A percentile compares a stretch with the other conserved stretches of the same genome.
These are phyloP conservation scores for Psittacara wagleri DNA, from an alignment of 2,113 vertebrate genomes.

Conservation along the genomic window DNA sequence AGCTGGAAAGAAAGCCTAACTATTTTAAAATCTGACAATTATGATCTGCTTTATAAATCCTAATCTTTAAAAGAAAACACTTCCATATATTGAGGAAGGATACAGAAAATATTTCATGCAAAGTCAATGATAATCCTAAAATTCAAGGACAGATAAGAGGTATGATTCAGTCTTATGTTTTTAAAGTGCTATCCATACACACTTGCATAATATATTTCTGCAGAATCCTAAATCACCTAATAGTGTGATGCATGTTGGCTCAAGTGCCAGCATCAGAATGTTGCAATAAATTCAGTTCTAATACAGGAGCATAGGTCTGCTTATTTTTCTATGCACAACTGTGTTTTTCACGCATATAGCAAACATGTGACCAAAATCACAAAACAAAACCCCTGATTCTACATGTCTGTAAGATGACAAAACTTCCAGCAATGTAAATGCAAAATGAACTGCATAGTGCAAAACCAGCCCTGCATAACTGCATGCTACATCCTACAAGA, in stretches of 20 bases:
- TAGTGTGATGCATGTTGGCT: constrained; percentile 16
- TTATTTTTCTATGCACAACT: constrained; percentile 25
- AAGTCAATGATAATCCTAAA: constrained; percentile 56
- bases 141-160: constrained; percentile 62
- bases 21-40: constrained; percentile 60
- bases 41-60: constrained; percentile 47
- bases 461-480: background rate
- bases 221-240: constrained; percentile 57
- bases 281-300: constrained; percentile 57
- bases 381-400: background rate
- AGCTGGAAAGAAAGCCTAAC: constrained; percentile 38
- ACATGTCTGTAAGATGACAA: background rate
- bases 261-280: constrained; percentile 13
- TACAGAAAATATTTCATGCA: constrained; percentile 35
- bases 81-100: background rate
- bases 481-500: background rate
- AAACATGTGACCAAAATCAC: background rate
- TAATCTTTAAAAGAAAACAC: constrained; percentile 37
- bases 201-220: constrained; percentile 54
- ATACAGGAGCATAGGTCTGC: background rate
- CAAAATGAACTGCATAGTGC: background rate
- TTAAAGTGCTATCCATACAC: constrained; percentile 36
- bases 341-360: background rate
- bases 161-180: constrained; percentile 33
- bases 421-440: background rate